Evolutionary conservation across 2,888 invertebrate species (phyloP).

Genomic region (Tinea pellionella): DNA sequence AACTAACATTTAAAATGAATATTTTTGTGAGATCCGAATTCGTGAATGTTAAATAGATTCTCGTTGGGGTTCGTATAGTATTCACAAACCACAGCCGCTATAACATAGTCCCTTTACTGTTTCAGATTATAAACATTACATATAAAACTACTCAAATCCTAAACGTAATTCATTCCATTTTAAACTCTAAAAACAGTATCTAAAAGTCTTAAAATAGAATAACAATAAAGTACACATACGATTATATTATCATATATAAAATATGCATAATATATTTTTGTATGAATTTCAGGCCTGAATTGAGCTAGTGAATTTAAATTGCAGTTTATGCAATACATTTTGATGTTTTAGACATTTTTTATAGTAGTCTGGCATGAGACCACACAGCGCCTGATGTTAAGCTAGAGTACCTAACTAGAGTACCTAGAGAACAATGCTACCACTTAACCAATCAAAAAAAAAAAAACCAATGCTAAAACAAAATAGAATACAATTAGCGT

Average conservation of each 20-base stretch:
- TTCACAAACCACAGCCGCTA: not conserved
- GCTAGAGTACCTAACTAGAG: too few relatives aligned
- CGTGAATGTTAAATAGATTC: slow-evolving; percentile 29
- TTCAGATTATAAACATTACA: not conserved
- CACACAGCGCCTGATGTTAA: too few relatives aligned
- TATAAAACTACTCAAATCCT: not conserved
- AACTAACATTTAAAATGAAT: slow-evolving; percentile 28
- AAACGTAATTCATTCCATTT: not conserved
- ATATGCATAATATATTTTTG: slow-evolving; percentile 34
- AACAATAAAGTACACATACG: not conserved
- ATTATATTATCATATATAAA: not conserved
- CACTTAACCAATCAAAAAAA: too few relatives aligned
- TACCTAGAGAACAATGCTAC: too few relatives aligned
- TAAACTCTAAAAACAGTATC: not conserved
- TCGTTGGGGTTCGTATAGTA: not conserved
- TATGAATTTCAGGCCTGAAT: slow-evolving; percentile 33
- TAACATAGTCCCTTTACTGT: slow-evolving; percentile 9
- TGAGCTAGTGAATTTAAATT: slow-evolving; percentile 43
- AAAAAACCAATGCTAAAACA: too few relatives aligned
- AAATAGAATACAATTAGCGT: too few relatives aligned
- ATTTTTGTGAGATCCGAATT: slow-evolving; percentile 23
- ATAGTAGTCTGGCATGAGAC: too few relatives aligned
- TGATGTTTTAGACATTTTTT: not conserved
- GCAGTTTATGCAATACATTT: slow-evolving; percentile 27
- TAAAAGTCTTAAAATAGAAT: not conserved